phyloP scores from a whole-genome alignment of 2,113 vertebrate species.

The Dipodomys ordii region DNA sequence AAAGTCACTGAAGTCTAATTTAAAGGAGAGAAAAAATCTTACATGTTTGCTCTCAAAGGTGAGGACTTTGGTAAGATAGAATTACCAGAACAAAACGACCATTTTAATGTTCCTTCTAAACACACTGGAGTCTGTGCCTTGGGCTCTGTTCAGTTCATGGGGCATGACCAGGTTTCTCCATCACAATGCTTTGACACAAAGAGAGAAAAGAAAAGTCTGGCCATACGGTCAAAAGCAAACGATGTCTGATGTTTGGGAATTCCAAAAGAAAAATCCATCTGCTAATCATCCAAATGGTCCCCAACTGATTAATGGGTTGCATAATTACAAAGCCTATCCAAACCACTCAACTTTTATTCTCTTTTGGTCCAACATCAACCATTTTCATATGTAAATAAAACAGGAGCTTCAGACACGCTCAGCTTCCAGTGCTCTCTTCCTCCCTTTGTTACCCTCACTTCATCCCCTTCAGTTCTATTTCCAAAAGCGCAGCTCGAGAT shows the following conservation, averaged over 20 bases:
- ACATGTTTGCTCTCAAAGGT: not conserved
- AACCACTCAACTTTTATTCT: constrained; percentile 7
- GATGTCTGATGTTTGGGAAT: constrained; percentile 32
- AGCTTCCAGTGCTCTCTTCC: not conserved
- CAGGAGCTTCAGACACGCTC: not conserved
- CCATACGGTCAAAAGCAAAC: not conserved
- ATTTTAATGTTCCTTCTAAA: not conserved
- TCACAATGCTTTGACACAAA: not conserved
- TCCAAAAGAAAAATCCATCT: constrained; percentile 24
- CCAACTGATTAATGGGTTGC: constrained; percentile 7
- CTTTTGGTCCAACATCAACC: not conserved
- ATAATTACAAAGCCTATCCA: not conserved
- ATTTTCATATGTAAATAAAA: constrained; percentile 32
- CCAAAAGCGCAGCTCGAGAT: not conserved
- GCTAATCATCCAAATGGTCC: constrained; percentile 15
- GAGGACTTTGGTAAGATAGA: not conserved
- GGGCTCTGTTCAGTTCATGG: not conserved
- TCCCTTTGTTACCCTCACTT: not conserved
- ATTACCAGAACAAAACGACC: not conserved
- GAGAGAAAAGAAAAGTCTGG: not conserved
- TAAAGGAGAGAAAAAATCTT: not conserved
- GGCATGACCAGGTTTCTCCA: not conserved
- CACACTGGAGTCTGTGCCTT: too few relatives aligned
- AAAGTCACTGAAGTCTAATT: not conserved
- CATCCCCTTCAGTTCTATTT: not conserved